Conservation (phyloP, 2,113 vertebrate species). For the Apteryx mantelli region DNA sequence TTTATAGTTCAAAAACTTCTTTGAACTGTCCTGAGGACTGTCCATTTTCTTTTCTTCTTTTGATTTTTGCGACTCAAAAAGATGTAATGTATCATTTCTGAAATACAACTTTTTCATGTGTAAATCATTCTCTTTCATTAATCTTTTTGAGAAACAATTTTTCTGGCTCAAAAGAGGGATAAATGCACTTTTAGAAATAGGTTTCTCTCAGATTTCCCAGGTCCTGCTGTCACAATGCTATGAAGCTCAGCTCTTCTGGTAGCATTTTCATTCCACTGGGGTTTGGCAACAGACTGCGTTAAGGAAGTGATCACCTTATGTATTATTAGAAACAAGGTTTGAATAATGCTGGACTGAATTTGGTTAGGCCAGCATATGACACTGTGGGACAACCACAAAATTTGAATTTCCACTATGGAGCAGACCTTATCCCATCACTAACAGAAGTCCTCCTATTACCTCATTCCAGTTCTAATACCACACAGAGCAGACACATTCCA, state of each 20-base stretch:
- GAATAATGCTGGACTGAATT: not conserved
- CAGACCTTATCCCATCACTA: not conserved
- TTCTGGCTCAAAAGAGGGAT: not conserved
- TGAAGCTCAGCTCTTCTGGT: not conserved
- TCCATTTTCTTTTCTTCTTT: not conserved
- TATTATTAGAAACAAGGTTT: not conserved
- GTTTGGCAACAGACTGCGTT: not conserved
- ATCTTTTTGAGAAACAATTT: not conserved
- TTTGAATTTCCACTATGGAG: not conserved
- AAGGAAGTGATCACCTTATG: not conserved
- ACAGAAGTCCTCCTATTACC: not conserved
- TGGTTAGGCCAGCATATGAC: not conserved
- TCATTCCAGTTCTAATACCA: not conserved
- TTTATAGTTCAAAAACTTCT: not conserved
- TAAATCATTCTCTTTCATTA: not conserved
- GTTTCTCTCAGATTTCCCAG: not conserved
- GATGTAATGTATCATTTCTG: fast-evolving
- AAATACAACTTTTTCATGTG: not conserved
- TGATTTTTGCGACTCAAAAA: not conserved
- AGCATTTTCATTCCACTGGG: fast-evolving
- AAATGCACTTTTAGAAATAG: not conserved
- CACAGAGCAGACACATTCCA: not conserved
- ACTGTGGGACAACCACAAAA: not conserved
- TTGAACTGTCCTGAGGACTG: not conserved
- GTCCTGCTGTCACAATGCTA: not conserved